phyloP scores from a whole-genome alignment of 2,888 invertebrate species.

The Eupithecia subumbrata region DNA sequence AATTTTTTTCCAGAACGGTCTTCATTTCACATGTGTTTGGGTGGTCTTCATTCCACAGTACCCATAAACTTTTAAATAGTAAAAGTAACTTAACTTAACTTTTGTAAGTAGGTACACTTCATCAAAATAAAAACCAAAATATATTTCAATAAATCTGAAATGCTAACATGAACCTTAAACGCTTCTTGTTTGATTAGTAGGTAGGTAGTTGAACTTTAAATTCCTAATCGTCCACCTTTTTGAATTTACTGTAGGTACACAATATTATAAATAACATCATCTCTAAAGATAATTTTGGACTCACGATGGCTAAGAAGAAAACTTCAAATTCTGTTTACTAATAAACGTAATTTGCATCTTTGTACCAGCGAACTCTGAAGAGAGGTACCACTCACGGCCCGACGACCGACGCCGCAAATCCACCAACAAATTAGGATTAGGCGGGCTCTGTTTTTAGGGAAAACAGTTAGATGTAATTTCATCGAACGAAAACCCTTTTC shows the following conservation, averaged over 20 bases:
- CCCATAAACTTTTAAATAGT: too few species aligned
- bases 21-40: not conserved
- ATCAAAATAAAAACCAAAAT: not conserved
- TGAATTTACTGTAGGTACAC: not conserved
- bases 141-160: not conserved
- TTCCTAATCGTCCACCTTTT: not conserved
- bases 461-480: conserved; percentile 65
- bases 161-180: not conserved
- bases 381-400: conserved; percentile 54
- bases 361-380: conserved; percentile 49
- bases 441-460: conserved; percentile 68
- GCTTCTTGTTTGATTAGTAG: not conserved
- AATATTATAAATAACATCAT: not conserved
- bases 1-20: not conserved
- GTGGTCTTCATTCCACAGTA: not conserved
- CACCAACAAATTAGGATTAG: conserved; percentile 76
- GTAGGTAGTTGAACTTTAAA: not conserved
- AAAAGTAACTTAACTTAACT: too few species aligned
- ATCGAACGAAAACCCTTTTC: conserved; percentile 60
- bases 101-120: not conserved
- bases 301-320: not conserved
- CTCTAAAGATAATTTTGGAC: not conserved
- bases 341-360: conserved; percentile 43
- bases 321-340: conserved; percentile 4
- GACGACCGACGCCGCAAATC: conserved; percentile 55